Evolutionary conservation across 2,797 vertebrate species (phyloP).

Genomic region (Gallinago nigripennis): DNA sequence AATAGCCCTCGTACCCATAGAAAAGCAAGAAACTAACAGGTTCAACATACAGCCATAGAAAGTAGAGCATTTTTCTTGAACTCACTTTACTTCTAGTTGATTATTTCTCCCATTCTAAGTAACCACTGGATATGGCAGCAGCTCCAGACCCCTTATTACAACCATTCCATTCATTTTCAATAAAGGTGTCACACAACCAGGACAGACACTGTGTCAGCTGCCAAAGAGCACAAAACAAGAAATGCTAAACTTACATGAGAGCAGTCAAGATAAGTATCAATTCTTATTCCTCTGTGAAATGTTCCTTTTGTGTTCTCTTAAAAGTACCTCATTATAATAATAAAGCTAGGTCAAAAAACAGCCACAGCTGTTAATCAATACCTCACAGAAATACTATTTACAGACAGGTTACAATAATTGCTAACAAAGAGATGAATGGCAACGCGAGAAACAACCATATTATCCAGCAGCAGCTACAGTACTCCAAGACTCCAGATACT

Average conservation of each 20-base stretch:
- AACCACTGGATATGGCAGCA: background rate
- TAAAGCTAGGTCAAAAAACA: background rate
- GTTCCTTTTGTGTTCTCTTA: background rate
- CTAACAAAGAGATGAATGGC: background rate
- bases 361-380: background rate
- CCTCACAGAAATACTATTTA: background rate
- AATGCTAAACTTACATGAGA: background rate
- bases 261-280: background rate
- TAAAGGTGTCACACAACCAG: background rate
- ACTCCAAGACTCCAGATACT: background rate
- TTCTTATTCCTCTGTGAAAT: background rate
- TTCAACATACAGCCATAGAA: background rate
- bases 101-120: background rate
- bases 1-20: background rate
- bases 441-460: background rate
- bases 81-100: no score
- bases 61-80: background rate
- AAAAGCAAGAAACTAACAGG: background rate
- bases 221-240: background rate
- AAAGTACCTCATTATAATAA: background rate
- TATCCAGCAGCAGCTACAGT: background rate
- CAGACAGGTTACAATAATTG: background rate
- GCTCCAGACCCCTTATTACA: background rate
- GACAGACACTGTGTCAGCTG: background rate
- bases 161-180: background rate